These are phyloP conservation scores for Synodontis membranacea DNA, from an alignment of 2,113 vertebrate genomes.

Conservation along the genomic window DNA sequence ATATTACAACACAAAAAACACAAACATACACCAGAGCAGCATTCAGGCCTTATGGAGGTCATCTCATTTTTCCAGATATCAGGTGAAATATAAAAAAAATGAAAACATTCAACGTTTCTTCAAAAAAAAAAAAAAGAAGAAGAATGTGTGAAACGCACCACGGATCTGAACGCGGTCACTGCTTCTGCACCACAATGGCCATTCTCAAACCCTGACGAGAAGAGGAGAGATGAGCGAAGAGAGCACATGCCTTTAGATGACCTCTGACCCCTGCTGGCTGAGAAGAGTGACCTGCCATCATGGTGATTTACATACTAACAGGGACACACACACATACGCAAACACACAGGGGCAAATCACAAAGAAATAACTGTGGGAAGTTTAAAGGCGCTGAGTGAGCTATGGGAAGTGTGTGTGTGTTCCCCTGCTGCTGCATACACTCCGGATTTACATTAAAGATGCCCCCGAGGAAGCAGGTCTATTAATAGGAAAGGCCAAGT, in stretches of 20 bases:
- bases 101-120: background rate
- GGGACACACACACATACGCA: constrained; percentile 24
- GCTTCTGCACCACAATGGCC: constrained; percentile 16
- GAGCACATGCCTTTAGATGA: constrained; percentile 47
- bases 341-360: background rate
- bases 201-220: constrained; percentile 30
- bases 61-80: too few species aligned
- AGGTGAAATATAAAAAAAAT: background rate
- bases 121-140: background rate
- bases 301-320: constrained; percentile 42
- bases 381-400: background rate
- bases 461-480: background rate
- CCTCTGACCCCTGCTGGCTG: constrained; percentile 55
- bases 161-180: background rate
- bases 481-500: constrained; percentile 19
- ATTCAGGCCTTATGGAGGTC: too few species aligned
- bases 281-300: constrained; percentile 36
- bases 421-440: constrained; percentile 43
- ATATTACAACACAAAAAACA: too few species aligned
- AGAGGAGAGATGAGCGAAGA: constrained; percentile 24
- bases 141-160: background rate
- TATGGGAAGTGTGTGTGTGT: constrained; percentile 21
- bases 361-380: background rate
- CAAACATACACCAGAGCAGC: too few species aligned
- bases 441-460: constrained; percentile 46